These are phyloP conservation scores for Sinosuthora webbiana DNA, from an alignment of 2,113 vertebrate genomes.

Conservation along the genomic window DNA sequence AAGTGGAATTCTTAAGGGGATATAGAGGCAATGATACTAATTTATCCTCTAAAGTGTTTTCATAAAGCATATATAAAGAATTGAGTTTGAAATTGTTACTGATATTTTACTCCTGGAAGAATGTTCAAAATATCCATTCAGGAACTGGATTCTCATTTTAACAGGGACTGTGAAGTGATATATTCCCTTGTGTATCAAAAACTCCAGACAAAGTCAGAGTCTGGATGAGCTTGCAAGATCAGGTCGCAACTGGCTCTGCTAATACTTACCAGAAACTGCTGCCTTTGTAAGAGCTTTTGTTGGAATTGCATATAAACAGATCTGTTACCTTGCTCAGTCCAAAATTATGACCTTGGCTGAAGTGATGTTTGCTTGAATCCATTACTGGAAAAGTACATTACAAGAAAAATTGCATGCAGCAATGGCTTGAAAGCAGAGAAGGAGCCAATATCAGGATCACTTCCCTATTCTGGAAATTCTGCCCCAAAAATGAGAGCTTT, in stretches of 20 bases:
- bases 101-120: not conserved
- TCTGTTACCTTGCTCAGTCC: constrained; percentile 14
- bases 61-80: not conserved
- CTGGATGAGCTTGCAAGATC: not conserved
- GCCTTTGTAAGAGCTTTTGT: constrained; percentile 12
- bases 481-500: not conserved
- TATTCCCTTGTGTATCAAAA: not conserved
- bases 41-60: not conserved
- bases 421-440: not conserved
- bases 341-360: constrained; percentile 43
- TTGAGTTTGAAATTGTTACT: not conserved
- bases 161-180: not conserved
- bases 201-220: not conserved
- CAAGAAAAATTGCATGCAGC: constrained; percentile 21
- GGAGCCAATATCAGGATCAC: not conserved
- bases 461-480: not conserved
- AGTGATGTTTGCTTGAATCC: constrained; percentile 28
- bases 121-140: not conserved
- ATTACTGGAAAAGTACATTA: constrained; percentile 8
- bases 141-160: not conserved
- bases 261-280: constrained; percentile 7
- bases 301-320: constrained; percentile 34
- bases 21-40: not conserved
- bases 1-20: not conserved
- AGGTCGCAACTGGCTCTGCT: not conserved